Evolutionary conservation across 2,888 invertebrate genomes (phyloP).

Genomic region (Opisthograptis luteolata): DNA sequence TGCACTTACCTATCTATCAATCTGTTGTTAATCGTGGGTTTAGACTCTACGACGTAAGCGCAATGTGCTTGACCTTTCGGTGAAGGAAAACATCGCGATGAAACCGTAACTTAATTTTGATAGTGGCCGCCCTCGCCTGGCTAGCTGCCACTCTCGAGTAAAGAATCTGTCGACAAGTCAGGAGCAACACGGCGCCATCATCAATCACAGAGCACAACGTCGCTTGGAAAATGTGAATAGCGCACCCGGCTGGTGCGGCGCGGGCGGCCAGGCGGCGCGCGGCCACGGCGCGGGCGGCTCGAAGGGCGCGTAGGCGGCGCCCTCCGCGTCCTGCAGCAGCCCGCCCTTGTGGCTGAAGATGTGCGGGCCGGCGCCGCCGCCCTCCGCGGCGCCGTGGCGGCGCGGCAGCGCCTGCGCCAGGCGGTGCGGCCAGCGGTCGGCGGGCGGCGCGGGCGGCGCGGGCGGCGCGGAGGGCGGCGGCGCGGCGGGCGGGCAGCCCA

Average conservation of each 20-base stretch:
- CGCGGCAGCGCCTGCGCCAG: conserved; percentile 72
- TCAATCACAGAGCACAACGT: too few relatives aligned
- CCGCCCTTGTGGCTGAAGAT: conserved; percentile 90
- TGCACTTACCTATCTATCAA: too few relatives aligned
- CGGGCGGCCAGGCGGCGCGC: conserved; percentile 38
- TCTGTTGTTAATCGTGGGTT: too few relatives aligned
- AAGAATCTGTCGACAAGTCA: too few relatives aligned
- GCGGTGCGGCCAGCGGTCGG: conserved; percentile 72
- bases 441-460: conserved; percentile 3
- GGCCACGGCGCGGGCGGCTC: conserved; percentile 37
- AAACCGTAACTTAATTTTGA: too few relatives aligned
- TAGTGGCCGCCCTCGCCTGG: too few relatives aligned
- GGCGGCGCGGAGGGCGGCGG: conserved; percentile 44
- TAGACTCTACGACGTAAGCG: too few relatives aligned
- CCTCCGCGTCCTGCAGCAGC: conserved; percentile 79
- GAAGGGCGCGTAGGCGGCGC: conserved; percentile 49
- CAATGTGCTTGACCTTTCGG: too few relatives aligned
- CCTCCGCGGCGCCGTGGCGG: conserved; percentile 49
- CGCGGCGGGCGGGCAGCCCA: conserved; percentile 87
- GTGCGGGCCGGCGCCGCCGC: conserved; percentile 69
- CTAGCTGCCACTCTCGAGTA: too few relatives aligned
- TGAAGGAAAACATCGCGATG: too few relatives aligned
- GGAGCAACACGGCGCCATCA: too few relatives aligned
- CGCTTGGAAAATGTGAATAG: too few relatives aligned
- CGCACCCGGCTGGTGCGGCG: conserved; percentile 20